phyloP scores from a whole-genome alignment of 2,888 invertebrate genomes.

The Sphaeridia pumilis region DNA sequence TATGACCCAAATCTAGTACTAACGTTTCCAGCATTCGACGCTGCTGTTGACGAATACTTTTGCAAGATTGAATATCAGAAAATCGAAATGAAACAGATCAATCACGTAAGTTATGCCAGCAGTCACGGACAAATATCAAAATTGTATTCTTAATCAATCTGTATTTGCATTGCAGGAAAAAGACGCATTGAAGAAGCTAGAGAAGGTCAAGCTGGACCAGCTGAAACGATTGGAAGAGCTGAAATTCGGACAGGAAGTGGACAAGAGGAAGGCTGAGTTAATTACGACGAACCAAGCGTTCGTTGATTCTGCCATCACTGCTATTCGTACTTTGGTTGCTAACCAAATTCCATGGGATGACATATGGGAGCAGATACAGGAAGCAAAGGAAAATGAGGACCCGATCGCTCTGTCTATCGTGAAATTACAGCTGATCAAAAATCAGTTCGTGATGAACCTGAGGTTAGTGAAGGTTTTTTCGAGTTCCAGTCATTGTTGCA shows the following conservation, averaged over 20 bases:
- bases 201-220: slow-evolving; percentile 90
- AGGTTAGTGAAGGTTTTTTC: slow-evolving; percentile 40
- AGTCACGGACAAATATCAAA: no score
- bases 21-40: slow-evolving; percentile 65
- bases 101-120: slow-evolving; percentile 45
- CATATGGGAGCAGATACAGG: slow-evolving; percentile 64
- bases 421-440: slow-evolving; percentile 72
- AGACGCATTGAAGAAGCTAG: slow-evolving; percentile 87
- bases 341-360: slow-evolving; percentile 90
- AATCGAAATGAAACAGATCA: slow-evolving; percentile 69
- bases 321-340: slow-evolving; percentile 76
- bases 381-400: slow-evolving; percentile 61
- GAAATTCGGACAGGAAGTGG: slow-evolving; percentile 60
- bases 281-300: slow-evolving; percentile 76
- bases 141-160: no score
- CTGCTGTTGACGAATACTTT: slow-evolving; percentile 91
- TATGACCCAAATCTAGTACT: slow-evolving; percentile 38
- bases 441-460: slow-evolving; percentile 72
- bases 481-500: no score
- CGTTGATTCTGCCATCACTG: slow-evolving; percentile 76
- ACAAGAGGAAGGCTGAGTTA: slow-evolving; percentile 74
- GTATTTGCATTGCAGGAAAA: slow-evolving; percentile 62
- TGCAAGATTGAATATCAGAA: slow-evolving; percentile 89
- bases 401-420: slow-evolving; percentile 70
- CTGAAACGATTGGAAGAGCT: slow-evolving; percentile 71